Conservation (phyloP, 2,797 vertebrate genomes). For the Anas capensis region DNA sequence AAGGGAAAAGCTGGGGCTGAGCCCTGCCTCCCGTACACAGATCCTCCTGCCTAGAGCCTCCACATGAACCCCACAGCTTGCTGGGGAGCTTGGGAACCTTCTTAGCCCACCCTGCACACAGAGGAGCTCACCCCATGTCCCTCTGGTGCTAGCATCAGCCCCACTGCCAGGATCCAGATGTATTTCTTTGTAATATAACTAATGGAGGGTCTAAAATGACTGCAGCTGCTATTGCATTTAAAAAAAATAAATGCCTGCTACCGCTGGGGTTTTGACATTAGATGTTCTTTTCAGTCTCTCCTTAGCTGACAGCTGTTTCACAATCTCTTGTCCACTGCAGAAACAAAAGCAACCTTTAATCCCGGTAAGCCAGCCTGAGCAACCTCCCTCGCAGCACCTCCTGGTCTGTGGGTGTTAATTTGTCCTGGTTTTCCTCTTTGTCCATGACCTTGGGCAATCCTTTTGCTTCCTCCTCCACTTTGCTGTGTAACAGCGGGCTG, state of each 20-base stretch:
- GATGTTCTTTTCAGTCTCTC: background rate
- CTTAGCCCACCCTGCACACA: background rate
- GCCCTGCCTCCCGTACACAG: background rate
- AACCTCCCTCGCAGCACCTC: background rate
- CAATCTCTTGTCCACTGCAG: background rate
- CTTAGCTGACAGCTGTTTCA: slow-evolving; percentile 43
- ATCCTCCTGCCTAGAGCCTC: background rate
- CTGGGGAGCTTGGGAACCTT: background rate
- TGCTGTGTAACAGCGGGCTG: background rate
- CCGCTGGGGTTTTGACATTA: background rate
- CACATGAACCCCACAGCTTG: fast-evolving
- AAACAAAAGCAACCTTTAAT: slow-evolving; percentile 33
- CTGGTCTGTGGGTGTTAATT: background rate
- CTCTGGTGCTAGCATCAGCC: background rate
- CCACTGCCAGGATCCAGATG: background rate
- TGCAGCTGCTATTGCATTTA: background rate
- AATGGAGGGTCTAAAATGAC: background rate
- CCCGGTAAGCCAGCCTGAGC: background rate
- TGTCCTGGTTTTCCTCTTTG: background rate
- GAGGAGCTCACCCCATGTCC: slow-evolving; percentile 8
- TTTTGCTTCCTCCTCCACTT: background rate
- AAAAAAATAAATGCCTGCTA: background rate
- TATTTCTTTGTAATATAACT: background rate
- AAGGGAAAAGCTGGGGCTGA: background rate
- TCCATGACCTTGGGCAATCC: background rate